Conservation (phyloP, 2,888 invertebrate species). For the Labia minor region DNA sequence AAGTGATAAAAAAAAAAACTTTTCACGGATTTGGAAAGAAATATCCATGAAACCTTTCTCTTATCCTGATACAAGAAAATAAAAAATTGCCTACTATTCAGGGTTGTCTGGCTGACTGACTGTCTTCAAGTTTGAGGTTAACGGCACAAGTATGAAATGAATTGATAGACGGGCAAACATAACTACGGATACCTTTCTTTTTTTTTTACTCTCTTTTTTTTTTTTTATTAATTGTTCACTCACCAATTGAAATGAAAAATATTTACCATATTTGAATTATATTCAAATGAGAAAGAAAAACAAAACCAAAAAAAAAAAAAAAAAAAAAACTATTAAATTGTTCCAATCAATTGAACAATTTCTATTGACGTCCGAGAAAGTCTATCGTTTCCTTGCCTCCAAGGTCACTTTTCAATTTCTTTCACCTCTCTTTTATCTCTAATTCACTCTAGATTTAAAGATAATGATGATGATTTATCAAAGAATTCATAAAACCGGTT, state of each 20-base stretch:
- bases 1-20: not conserved
- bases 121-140: not conserved
- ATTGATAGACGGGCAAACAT: not conserved
- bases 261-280: not conserved
- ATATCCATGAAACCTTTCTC: not conserved
- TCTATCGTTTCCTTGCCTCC: not conserved
- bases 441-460: no score
- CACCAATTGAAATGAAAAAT: not conserved
- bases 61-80: not conserved
- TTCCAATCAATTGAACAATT: constrained; percentile 6
- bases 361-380: constrained; percentile 2
- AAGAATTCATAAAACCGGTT: no score
- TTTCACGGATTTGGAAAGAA: not conserved
- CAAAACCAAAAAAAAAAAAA: no score
- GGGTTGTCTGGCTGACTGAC: not conserved
- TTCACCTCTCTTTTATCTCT: not conserved
- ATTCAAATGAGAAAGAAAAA: not conserved
- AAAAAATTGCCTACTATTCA: not conserved
- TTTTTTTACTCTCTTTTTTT: not conserved
- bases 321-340: not conserved
- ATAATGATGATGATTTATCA: no score
- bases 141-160: not conserved
- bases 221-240: not conserved
- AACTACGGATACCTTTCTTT: not conserved
- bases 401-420: constrained; percentile 13